A percentile compares a stretch with the other conserved stretches of the same genome.
Conservation (phyloP, 2,888 invertebrate species). For the Pherbina coryleti region DNA sequence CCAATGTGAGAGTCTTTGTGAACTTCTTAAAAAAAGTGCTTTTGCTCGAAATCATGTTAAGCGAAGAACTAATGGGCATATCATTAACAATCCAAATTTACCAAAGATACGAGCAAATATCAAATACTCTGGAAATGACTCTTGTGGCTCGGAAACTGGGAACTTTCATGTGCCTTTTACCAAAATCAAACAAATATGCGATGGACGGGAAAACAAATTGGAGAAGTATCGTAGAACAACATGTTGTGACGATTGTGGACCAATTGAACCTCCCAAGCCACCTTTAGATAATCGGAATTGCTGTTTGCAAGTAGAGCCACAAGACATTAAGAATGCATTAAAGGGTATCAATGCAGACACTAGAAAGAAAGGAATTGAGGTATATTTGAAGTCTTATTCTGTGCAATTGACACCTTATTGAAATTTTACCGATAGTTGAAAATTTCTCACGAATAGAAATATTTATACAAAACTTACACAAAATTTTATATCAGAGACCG, state of each 20-base stretch:
- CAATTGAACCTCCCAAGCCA: constrained; percentile 48
- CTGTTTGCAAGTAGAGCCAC: constrained; percentile 65
- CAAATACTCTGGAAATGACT: constrained; percentile 65
- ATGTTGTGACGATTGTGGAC: constrained; percentile 47
- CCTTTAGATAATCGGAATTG: constrained; percentile 56
- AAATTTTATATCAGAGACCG: too few relatives aligned
- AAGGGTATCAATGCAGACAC: constrained; percentile 63
- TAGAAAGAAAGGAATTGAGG: constrained; percentile 66
- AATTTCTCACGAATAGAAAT: too few relatives aligned
- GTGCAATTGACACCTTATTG: too few relatives aligned
- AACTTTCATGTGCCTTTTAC: constrained; percentile 62
- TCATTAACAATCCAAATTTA: constrained; percentile 60
- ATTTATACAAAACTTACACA: too few relatives aligned
- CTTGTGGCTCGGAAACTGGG: constrained; percentile 50
- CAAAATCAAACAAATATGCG: constrained; percentile 59
- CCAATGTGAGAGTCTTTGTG: constrained; percentile 44
- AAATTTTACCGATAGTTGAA: too few relatives aligned
- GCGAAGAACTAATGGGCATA: constrained; percentile 56
- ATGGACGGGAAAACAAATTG: constrained; percentile 53
- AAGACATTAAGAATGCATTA: constrained; percentile 61
- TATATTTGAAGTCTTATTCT: constrained; percentile 45
- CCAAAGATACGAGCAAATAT: constrained; percentile 66
- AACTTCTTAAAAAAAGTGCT: constrained; percentile 46
- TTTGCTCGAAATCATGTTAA: constrained; percentile 57
- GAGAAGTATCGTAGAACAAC: constrained; percentile 56